Evolutionary conservation across 2,888 invertebrate species (phyloP).

Genomic region (Calliopum simillimum): DNA sequence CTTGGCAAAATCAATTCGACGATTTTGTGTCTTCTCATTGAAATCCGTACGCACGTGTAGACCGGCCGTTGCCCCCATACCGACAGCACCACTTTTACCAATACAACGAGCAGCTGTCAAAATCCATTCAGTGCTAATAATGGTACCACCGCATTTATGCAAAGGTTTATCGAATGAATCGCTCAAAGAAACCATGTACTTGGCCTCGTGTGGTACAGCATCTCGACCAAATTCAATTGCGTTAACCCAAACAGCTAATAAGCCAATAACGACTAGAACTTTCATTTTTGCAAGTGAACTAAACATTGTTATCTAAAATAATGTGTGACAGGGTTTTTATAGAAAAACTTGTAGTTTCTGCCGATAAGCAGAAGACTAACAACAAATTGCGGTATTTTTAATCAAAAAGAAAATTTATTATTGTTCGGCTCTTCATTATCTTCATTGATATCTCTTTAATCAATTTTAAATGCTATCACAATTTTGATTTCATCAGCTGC

Average conservation of each 20-base stretch:
- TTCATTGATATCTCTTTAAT: too few relatives aligned
- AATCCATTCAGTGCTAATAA: slow-evolving; percentile 64
- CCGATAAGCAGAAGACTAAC: too few relatives aligned
- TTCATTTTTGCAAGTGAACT: slow-evolving; percentile 53
- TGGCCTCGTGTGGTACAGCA: slow-evolving; percentile 64
- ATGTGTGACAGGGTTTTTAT: too few relatives aligned
- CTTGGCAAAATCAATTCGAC: slow-evolving; percentile 54
- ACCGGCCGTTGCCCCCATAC: slow-evolving; percentile 64
- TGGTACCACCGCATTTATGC: slow-evolving; percentile 68
- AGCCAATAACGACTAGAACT: slow-evolving; percentile 50
- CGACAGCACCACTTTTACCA: slow-evolving; percentile 46
- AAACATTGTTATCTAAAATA: neutral
- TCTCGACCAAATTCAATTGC: slow-evolving; percentile 57
- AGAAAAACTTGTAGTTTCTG: too few relatives aligned
- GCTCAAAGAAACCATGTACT: slow-evolving; percentile 67
- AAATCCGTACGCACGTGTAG: slow-evolving; percentile 59
- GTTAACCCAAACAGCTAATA: slow-evolving; percentile 52
- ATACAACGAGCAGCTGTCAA: slow-evolving; percentile 67
- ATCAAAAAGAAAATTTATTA: too few relatives aligned
- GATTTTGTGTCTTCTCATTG: slow-evolving; percentile 54
- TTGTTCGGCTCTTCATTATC: too few relatives aligned
- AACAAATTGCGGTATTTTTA: too few relatives aligned
- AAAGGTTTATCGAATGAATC: slow-evolving; percentile 42
- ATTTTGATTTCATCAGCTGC: too few relatives aligned
- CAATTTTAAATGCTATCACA: too few relatives aligned